Conservation (phyloP, 2,113 vertebrate species). For the Austrofundulus limnaeus region DNA sequence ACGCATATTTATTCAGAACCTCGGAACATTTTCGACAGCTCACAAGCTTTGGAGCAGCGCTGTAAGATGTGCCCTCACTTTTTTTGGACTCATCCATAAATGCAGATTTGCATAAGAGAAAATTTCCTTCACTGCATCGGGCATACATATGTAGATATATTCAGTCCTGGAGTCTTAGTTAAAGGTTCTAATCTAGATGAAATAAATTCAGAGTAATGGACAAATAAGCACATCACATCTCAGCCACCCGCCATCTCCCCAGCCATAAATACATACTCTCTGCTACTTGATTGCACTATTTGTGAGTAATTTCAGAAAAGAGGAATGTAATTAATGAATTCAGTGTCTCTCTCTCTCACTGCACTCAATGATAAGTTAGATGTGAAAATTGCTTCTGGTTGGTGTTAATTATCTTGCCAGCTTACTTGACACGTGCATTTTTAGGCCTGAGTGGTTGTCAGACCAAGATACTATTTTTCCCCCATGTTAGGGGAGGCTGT, state of each 20-base stretch:
- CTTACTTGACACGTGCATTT: conserved; percentile 75
- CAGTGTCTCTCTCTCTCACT: conserved; percentile 60
- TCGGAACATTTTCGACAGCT: not conserved
- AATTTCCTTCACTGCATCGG: conserved; percentile 14
- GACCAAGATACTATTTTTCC: conserved; percentile 76
- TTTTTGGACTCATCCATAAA: conserved; percentile 8
- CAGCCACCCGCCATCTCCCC: conserved; percentile 35
- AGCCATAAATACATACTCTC: conserved; percentile 49
- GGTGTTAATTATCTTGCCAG: conserved; percentile 79
- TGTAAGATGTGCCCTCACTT: conserved; percentile 14
- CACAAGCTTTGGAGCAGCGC: not conserved
- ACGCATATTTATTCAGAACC: no score
- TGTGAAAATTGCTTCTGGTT: conserved; percentile 78
- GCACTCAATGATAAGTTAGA: conserved; percentile 73
- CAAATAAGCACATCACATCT: conserved; percentile 38
- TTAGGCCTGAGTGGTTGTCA: conserved; percentile 73
- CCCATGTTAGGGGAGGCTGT: conserved; percentile 70
- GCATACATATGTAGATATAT: conserved; percentile 34
- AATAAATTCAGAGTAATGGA: conserved; percentile 54
- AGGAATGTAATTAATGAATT: conserved; percentile 76
- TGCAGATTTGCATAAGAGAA: conserved; percentile 23
- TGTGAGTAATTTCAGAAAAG: conserved; percentile 71
- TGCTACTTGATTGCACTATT: conserved; percentile 64
- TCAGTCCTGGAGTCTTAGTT: conserved; percentile 16
- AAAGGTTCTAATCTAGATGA: conserved; percentile 26